These are phyloP conservation scores for Meriones psammophilus DNA, from an alignment of 2,797 vertebrate species.

Conservation along the genomic window DNA sequence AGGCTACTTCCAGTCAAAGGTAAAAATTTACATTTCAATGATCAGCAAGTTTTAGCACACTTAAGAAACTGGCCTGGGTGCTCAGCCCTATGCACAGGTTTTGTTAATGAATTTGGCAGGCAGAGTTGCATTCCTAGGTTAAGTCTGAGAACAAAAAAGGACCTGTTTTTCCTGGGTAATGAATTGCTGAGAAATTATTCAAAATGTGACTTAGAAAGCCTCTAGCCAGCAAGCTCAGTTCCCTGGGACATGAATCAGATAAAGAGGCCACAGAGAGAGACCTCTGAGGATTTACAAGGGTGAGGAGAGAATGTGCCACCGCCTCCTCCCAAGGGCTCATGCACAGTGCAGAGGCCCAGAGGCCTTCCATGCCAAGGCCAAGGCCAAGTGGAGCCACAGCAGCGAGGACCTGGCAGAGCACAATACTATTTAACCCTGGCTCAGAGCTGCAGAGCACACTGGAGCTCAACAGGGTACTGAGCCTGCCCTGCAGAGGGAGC, in stretches of 20 bases:
- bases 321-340: constrained; percentile 27
- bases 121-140: constrained; percentile 60
- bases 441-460: background rate
- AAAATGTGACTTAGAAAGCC: constrained; percentile 78
- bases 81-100: constrained; percentile 2
- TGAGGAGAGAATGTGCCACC: constrained; percentile 69
- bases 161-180: constrained; percentile 73
- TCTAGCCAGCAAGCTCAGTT: constrained; percentile 65
- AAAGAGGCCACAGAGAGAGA: constrained; percentile 78
- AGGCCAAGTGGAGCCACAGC: background rate
- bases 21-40: constrained; percentile 68
- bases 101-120: constrained; percentile 80
- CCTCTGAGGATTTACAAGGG: constrained; percentile 79
- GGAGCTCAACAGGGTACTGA: background rate
- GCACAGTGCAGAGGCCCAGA: background rate
- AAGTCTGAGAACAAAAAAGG: constrained; percentile 76
- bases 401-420: background rate
- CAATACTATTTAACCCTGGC: background rate
- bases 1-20: constrained; percentile 60
- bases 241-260: constrained; percentile 74
- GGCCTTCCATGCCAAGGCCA: background rate
- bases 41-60: constrained; percentile 56
- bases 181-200: constrained; percentile 80
- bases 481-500: background rate
- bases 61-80: constrained; percentile 64